Base-by-base conservation (phyloP, 2,888 invertebrate species). In the Carterocephalus palaemon region DNA sequence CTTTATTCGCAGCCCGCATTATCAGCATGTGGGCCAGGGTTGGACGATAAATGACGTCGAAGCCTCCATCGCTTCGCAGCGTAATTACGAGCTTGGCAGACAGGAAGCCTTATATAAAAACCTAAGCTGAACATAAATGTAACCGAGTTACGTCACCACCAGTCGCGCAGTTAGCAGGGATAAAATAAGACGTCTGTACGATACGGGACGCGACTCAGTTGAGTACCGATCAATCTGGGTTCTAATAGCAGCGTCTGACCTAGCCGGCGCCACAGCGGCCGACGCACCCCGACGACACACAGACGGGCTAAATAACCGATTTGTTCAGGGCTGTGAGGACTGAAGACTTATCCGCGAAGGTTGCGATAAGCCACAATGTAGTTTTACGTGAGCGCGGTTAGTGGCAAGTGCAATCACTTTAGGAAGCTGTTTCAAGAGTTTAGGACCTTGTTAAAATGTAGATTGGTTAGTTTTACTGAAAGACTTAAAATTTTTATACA, bases 191-290 rank as follows among this genome's bases (percentile, higher is more conserved):
- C 57, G 52, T 60, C 59, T 71, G 68, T 64, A 61, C 63, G 71
- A 68, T 69, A 62, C 57, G 56, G 48, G 51, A 50, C 61, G 68
- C 70, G 72, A 72, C 72, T 62, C 67, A 70, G 74, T 58, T 62
- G 67, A 70, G 74, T 58, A 67, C 58, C 78, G 79, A 82, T 82
- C 82, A 83, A 81, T 82, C 81, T 75, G 71, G 69, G 70, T 69
- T 70, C 64, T 75, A 78, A 81, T 76, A 72, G 75, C 70, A 62
- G 56, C 64, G 81, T 75, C 79, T 75, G 81, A 76, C 72, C 80
- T 69, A 75, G 69, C 67, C 67, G 83, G 83, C 83, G 83, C 83
- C 83, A 64, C 53, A 43, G 60, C 70, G 71, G 70, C 67, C 70
- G 71, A 63, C 78, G 70, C 67, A 66, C 72, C 69, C 73, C 62